Conservation (phyloP, 2,113 vertebrate genomes). For the Grammomys surdaster region DNA sequence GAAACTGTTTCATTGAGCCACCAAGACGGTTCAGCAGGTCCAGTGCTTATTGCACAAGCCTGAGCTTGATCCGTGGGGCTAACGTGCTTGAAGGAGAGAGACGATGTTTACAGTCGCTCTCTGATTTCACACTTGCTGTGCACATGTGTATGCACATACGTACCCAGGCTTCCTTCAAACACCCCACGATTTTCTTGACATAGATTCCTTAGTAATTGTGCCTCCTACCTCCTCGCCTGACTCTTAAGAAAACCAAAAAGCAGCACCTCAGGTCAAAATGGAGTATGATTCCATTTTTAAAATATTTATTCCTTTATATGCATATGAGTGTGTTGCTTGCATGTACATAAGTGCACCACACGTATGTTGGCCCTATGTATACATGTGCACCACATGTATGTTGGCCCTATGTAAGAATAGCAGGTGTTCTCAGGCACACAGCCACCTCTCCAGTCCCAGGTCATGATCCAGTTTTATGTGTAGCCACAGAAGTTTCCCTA, state of each 20-base stretch:
- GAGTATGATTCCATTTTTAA: neutral
- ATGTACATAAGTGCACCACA: no score
- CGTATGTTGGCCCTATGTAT: neutral
- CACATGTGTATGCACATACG: neutral
- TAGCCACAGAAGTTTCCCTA: constrained; percentile 14
- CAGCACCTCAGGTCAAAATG: neutral
- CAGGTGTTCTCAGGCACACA: neutral
- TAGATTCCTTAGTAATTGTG: neutral
- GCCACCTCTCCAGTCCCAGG: neutral
- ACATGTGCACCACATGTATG: neutral
- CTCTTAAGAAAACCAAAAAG: constrained; percentile 27
- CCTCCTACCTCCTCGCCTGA: neutral
- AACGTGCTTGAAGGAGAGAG: neutral
- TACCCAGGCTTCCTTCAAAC: neutral
- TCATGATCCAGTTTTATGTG: neutral
- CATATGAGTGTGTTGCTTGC: neutral
- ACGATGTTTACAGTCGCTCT: neutral
- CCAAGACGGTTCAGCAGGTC: neutral
- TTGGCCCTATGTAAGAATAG: neutral
- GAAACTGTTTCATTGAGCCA: neutral
- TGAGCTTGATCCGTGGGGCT: neutral
- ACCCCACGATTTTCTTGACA: neutral
- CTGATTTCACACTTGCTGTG: neutral
- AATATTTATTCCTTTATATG: neutral
- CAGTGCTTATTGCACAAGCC: neutral